Conservation (phyloP, 1,140 invertebrate species). For the Euglossa dilemma region DNA sequence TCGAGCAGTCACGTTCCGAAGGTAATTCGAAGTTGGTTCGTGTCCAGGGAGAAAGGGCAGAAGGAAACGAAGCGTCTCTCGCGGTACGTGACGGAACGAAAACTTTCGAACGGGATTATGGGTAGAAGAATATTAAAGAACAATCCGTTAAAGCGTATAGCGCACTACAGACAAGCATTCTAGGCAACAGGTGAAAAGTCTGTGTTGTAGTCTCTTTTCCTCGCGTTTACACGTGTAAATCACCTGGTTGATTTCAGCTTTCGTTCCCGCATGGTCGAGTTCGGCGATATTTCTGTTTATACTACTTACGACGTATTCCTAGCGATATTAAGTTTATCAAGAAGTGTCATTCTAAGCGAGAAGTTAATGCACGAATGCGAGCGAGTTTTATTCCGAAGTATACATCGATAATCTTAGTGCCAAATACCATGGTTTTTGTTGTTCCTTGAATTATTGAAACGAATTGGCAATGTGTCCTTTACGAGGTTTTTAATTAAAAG, state of each 20-base stretch:
- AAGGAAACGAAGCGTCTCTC: background rate
- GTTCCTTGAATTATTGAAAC: background rate
- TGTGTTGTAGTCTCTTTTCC: background rate
- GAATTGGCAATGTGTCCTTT: background rate
- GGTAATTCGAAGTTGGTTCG: background rate
- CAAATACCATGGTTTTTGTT: too few species aligned
- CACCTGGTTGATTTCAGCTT: background rate
- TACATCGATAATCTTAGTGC: too few species aligned
- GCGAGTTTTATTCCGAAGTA: too few species aligned
- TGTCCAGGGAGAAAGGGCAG: conserved; percentile 29
- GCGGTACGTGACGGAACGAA: background rate
- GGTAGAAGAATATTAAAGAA: conserved; percentile 10
- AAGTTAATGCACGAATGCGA: too few species aligned
- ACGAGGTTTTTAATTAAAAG: background rate
- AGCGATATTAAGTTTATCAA: too few species aligned
- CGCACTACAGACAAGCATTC: background rate
- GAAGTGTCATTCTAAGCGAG: too few species aligned
- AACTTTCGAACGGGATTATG: conserved; percentile 25
- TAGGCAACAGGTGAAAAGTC: background rate
- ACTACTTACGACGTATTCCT: background rate
- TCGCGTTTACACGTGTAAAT: background rate
- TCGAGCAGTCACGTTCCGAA: background rate
- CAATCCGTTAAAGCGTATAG: conserved; percentile 28
- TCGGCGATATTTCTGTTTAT: background rate
- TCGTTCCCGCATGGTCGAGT: background rate